phyloP scores from a whole-genome alignment of 1,140 invertebrate genomes.

The Triops longicaudatus region DNA sequence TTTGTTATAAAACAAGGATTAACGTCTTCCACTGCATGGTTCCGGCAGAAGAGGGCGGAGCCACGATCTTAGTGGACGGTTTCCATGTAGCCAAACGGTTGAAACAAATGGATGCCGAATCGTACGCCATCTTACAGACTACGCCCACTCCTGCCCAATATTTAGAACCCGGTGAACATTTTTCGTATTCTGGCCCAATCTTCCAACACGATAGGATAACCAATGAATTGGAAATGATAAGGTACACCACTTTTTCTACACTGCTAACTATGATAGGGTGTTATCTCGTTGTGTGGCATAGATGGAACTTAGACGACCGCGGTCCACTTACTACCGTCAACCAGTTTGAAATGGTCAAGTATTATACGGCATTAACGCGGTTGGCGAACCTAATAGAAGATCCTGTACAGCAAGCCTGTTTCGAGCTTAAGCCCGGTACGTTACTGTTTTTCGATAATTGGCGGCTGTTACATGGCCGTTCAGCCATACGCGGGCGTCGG shows the following conservation, averaged over 20 bases:
- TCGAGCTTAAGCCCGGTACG: constrained; percentile 54
- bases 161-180: constrained; percentile 48
- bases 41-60: constrained; percentile 51
- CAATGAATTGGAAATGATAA: constrained; percentile 46
- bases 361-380: constrained; percentile 51
- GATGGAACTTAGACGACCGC: constrained; percentile 61
- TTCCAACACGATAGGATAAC: constrained; percentile 44
- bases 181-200: constrained; percentile 45
- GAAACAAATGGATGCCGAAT: constrained; percentile 42
- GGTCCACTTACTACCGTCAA: constrained; percentile 48
- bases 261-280: neutral
- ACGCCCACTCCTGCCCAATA: constrained; percentile 49
- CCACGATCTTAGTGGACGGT: constrained; percentile 60
- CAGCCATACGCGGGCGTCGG: constrained; percentile 51
- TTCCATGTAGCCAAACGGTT: constrained; percentile 53
- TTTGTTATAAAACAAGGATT: constrained; percentile 40
- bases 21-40: constrained; percentile 60
- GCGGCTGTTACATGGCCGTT: constrained; percentile 60
- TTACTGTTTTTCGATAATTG: constrained; percentile 67
- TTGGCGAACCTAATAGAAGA: constrained; percentile 49
- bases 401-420: constrained; percentile 44
- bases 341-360: constrained; percentile 44
- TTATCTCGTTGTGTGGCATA: constrained; percentile 30
- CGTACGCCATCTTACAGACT: constrained; percentile 47
- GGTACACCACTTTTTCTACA: constrained; percentile 37